These are phyloP conservation scores for Peromyscus leucopus DNA, from an alignment of 2,113 vertebrate genomes.

Conservation along the genomic window DNA sequence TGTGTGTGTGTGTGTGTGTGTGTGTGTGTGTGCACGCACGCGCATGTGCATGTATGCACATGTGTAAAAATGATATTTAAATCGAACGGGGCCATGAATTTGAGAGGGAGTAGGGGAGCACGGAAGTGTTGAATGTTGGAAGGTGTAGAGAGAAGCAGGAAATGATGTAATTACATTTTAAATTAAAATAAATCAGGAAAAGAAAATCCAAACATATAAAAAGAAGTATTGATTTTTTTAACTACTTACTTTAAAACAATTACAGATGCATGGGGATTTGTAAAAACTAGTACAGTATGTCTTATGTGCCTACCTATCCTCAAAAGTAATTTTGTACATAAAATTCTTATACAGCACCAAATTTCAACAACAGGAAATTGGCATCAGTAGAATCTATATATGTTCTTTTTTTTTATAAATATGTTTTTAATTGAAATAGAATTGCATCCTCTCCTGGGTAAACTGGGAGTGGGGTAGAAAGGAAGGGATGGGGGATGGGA, in stretches of 20 bases:
- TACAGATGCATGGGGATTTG: neutral
- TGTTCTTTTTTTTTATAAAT: neutral
- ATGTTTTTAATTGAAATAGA: neutral
- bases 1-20: neutral
- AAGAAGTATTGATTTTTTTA: neutral
- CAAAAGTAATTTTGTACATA: neutral
- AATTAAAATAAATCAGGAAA: neutral
- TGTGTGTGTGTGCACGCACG: neutral
- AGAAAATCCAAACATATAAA: neutral
- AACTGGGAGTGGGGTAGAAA: too few relatives aligned
- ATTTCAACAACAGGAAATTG: conserved; percentile 3
- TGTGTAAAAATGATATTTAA: neutral
- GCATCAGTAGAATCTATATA: neutral
- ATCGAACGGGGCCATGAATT: neutral
- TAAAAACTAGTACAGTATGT: neutral
- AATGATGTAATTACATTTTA: neutral
- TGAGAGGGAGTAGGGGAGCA: neutral
- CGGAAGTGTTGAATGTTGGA: neutral
- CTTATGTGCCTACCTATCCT: neutral
- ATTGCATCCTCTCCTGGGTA: neutral
- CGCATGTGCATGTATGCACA: neutral
- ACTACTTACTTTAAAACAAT: neutral
- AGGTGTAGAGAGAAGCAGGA: neutral
- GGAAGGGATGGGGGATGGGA: too few relatives aligned
- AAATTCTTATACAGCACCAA: neutral